Percentiles rank a stretch among this genome's conserved stretches.
phyloP scores from a whole-genome alignment of 2,797 vertebrate species.

The Parauchenoglanis punctatus region DNA sequence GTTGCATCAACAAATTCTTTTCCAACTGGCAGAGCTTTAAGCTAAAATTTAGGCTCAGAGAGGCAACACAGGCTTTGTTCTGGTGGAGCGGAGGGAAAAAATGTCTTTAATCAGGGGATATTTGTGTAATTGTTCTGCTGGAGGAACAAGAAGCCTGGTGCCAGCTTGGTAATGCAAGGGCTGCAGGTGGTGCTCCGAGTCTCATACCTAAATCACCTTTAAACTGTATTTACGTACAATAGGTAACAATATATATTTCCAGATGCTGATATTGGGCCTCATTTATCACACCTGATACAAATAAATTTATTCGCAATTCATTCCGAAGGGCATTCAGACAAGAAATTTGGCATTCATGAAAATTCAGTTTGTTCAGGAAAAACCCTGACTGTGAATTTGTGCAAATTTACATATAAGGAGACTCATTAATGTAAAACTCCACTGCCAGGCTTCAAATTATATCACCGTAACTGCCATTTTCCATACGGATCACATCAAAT shows the following conservation, averaged over 20 bases:
- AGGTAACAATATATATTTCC: neutral
- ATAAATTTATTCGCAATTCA: neutral
- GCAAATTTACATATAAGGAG: neutral
- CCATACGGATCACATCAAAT: neutral
- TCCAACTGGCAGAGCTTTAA: neutral
- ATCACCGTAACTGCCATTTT: neutral
- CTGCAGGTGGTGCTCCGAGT: neutral
- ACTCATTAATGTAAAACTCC: neutral
- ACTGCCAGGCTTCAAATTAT: neutral
- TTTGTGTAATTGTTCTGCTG: neutral
- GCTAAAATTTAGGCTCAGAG: constrained; percentile 8
- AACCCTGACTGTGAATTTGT: neutral
- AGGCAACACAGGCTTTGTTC: constrained; percentile 10
- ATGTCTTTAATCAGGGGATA: constrained; percentile 1
- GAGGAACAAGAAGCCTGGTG: neutral
- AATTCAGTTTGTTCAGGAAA: neutral
- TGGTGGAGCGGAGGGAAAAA: neutral
- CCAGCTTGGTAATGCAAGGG: constrained; percentile 6
- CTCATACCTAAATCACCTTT: constrained; percentile 6
- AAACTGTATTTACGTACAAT: neutral
- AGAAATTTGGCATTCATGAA: constrained; percentile 4
- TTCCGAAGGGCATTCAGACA: neutral
- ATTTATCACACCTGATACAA: neutral
- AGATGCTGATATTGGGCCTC: neutral
- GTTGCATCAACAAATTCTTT: neutral